Base-by-base conservation (phyloP, 1,140 invertebrate genomes). In the Hyphantria cunea region DNA sequence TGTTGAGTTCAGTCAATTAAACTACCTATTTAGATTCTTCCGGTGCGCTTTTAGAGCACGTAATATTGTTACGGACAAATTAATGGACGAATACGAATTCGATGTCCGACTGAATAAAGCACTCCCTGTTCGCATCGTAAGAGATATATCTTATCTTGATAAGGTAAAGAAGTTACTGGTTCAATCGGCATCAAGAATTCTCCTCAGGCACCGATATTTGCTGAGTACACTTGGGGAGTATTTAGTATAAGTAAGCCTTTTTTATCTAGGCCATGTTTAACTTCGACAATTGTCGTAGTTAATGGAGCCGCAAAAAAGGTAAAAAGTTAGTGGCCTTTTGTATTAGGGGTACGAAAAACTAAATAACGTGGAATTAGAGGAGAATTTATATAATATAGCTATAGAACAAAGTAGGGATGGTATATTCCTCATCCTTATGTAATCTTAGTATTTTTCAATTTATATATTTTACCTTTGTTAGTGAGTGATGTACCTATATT, bases 231-330 rank as follows among this genome's bases (percentile, higher is more conserved):
- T 31, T n/a, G 55, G 25, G 25, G 45, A 37, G 12, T 60, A 42
- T 60, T 60, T 33, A 51, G 48, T 51, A 42, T 41, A 60, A 50
- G 56, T 44, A 33, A 60, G 48, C 56, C 56, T 60, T 60, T 58
- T 60, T 60, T 60, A 60, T 60, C 39, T 60, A 60, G 56, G 56
- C 37, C 17, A 37, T 44, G 13, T 60, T 60, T 60, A 33, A 60
- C 56, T 60, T 60, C 7, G 39, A 17, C 56, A 60, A 60, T 60
- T 60, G 48, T 60, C 48, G 56, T 50, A 41, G 13, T 15, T 49
- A 58, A 58, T 58, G 45, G 34, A 33, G 34, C 55, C 55, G 33
- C 55, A 32, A 58, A 31, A 44, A 58, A 37, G 32, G 15, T 58
- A 41, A 31, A 41, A 55, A 41, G 7, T n/a, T 31, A 3, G n/a